These are phyloP conservation scores for Ammodytes dubius DNA, from an alignment of 2,113 vertebrate genomes.

Conservation along the genomic window DNA sequence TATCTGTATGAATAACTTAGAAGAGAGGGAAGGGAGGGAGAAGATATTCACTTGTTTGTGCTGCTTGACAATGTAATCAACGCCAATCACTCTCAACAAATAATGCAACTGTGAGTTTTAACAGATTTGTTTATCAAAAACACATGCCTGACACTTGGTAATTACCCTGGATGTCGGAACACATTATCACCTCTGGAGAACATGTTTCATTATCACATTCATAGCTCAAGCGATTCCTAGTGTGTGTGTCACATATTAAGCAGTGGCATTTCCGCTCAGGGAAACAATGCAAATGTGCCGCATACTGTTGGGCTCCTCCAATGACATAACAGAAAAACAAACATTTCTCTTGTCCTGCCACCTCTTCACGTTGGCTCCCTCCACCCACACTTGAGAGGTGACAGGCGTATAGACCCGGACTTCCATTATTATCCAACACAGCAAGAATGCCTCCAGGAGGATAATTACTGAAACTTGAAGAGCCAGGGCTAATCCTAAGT, in stretches of 20 bases:
- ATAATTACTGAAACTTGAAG: conserved; percentile 88
- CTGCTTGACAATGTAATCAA: conserved; percentile 47
- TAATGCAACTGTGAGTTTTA: conserved; percentile 32
- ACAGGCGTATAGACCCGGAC: conserved; percentile 80
- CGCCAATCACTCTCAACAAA: conserved; percentile 42
- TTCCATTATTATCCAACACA: conserved; percentile 83
- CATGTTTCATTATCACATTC: conserved; percentile 71
- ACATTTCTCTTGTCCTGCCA: conserved; percentile 77
- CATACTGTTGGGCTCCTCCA: conserved; percentile 69
- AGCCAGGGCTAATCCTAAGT: conserved; percentile 84
- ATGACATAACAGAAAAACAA: conserved; percentile 85
- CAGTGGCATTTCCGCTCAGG: conserved; percentile 22
- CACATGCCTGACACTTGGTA: conserved; percentile 58
- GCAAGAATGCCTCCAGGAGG: conserved; percentile 83
- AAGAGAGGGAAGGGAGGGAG: conserved; percentile 1
- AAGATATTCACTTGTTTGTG: not conserved
- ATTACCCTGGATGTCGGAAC: conserved; percentile 53
- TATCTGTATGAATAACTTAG: conserved; percentile 30
- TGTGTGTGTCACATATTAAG: conserved; percentile 26
- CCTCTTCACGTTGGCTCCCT: conserved; percentile 71
- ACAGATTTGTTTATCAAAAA: conserved; percentile 71
- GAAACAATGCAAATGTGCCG: conserved; percentile 66
- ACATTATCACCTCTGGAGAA: conserved; percentile 61
- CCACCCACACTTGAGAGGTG: conserved; percentile 84
- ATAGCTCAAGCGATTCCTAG: conserved; percentile 42